These are phyloP conservation scores for Augochlorella aurata DNA, from an alignment of 2,888 invertebrate species.

Conservation along the genomic window DNA sequence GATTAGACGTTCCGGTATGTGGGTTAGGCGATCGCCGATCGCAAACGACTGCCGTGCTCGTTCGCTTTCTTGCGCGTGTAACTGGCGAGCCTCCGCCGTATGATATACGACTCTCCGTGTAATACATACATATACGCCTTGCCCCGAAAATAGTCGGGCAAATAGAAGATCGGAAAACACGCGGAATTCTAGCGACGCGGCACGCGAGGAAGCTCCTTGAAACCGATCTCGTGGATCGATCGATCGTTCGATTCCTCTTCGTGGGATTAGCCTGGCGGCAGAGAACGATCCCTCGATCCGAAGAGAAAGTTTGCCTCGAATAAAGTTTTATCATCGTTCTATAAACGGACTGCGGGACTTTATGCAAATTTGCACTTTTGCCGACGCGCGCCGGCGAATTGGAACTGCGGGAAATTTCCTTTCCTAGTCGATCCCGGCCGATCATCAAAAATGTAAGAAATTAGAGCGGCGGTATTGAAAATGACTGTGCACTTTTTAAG, in stretches of 20 bases:
- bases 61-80: slow-evolving; percentile 15
- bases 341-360: slow-evolving; percentile 2
- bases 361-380: slow-evolving; percentile 7
- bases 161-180: slow-evolving; percentile 8
- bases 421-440: background rate
- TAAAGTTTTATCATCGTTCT: background rate
- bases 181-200: slow-evolving; percentile 6
- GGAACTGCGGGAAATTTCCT: background rate
- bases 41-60: slow-evolving; percentile 13
- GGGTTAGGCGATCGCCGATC: slow-evolving; percentile 52
- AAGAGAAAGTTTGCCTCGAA: background rate
- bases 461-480: background rate
- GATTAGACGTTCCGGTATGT: slow-evolving; percentile 63
- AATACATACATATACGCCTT: slow-evolving; percentile 17
- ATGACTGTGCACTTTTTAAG: background rate
- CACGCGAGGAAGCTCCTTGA: background rate
- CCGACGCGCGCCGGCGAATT: background rate
- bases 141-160: slow-evolving; percentile 23
- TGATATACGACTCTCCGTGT: slow-evolving; percentile 21
- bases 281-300: background rate
- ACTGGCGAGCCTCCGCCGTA: background rate
- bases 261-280: background rate
- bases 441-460: background rate
- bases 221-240: background rate
- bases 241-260: background rate